Conservation (phyloP, 2,888 invertebrate genomes). For the Trichopoda pennipes region DNA sequence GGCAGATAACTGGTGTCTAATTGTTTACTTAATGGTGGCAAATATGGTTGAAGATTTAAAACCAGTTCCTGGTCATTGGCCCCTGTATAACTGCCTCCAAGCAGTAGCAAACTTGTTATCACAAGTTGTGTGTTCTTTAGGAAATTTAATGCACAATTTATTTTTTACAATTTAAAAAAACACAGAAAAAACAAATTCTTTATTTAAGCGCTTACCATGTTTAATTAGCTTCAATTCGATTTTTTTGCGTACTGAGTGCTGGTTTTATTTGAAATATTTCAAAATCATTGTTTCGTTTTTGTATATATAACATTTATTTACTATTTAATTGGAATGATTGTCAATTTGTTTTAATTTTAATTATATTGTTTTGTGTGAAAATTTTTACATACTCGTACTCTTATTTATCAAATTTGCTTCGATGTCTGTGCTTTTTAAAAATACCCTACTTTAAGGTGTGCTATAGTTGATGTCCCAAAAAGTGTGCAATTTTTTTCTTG, state of each 20-base stretch:
- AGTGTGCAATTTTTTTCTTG: too few relatives aligned
- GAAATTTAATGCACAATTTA: background rate
- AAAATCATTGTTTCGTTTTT: slow-evolving; percentile 23
- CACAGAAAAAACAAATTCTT: background rate
- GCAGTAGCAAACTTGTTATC: slow-evolving; percentile 22
- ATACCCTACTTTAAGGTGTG: slow-evolving; percentile 10
- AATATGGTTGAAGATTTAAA: background rate
- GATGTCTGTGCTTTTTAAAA: background rate
- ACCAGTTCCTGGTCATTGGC: slow-evolving; percentile 12
- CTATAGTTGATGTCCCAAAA: too few relatives aligned
- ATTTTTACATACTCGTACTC: background rate
- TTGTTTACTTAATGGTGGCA: background rate
- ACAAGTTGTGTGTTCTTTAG: slow-evolving; percentile 23
- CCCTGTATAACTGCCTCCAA: background rate
- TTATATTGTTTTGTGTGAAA: slow-evolving; percentile 7
- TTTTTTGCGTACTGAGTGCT: slow-evolving; percentile 16
- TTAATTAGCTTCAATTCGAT: slow-evolving; percentile 13
- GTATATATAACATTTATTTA: slow-evolving; percentile 35
- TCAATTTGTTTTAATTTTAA: background rate
- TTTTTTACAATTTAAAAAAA: too few relatives aligned
- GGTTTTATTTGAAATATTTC: slow-evolving; percentile 25
- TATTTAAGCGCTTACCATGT: slow-evolving; percentile 40
- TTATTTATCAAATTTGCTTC: slow-evolving; percentile 26
- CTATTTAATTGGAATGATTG: slow-evolving; percentile 12
- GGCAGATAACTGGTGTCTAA: background rate